Evolutionary conservation across 2,797 vertebrate genomes (phyloP).

Genomic region (Sebastes minor): DNA sequence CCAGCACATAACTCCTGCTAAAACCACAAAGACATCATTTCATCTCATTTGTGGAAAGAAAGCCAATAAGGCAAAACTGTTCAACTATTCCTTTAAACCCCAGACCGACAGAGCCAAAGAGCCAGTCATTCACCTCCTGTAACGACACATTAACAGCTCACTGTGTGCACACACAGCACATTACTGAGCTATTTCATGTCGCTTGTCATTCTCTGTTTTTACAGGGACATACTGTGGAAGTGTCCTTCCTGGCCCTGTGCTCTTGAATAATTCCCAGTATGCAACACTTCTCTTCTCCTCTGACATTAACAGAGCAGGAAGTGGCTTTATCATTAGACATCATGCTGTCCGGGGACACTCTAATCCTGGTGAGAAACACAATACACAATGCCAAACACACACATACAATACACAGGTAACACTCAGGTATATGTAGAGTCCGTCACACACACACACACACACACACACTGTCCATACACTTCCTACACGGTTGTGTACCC

Average conservation of each 20-base stretch:
- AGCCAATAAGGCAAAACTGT: neutral
- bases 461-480: neutral
- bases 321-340: slow-evolving; percentile 84
- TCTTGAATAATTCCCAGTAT: slow-evolving; percentile 76
- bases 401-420: neutral
- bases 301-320: slow-evolving; percentile 76
- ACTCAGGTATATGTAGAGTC: neutral
- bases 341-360: slow-evolving; percentile 69
- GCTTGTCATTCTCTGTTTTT: neutral
- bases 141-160: neutral
- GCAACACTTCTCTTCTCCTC: slow-evolving; percentile 87
- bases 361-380: slow-evolving; percentile 75
- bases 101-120: neutral
- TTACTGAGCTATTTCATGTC: neutral
- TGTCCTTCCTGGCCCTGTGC: slow-evolving; percentile 68
- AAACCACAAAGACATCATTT: neutral
- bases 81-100: neutral
- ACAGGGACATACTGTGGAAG: slow-evolving; percentile 86
- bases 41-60: neutral
- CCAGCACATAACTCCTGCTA: too few relatives aligned
- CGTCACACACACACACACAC: neutral
- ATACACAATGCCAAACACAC: neutral
- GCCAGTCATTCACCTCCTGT: neutral
- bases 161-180: neutral
- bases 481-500: neutral